Base-by-base conservation (phyloP, 2,113 vertebrate species). In the Dermatemys mawii region DNA sequence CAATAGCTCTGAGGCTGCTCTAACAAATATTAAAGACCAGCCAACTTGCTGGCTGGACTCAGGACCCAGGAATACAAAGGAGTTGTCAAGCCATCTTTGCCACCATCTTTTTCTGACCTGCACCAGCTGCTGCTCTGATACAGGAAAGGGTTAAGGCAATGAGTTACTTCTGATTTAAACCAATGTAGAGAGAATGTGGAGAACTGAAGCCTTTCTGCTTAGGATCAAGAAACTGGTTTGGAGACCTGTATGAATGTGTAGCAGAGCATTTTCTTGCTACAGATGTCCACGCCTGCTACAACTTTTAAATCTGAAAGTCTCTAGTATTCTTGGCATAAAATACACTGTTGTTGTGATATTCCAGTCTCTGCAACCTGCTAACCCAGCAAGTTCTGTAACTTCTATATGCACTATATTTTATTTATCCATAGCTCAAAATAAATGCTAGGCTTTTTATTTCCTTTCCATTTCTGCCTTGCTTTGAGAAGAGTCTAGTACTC, bases 321-420 rank as follows among this genome's bases (percentile, higher is more conserved):
- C 95, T 93, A 87, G 35, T 85, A 85, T 83, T 95, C 89, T 83
- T 92, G 87, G 35, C 70, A 60, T 93, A 92, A 54, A 91, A 96
- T 91, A 93, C 94, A 93, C 79, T 90, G 76, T 87, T 88, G 54
- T 92, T 88, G 54, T 93, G 94, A 93, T 96, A 96, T 82, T 92
- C 95, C 94, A 93, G 86, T 93, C 75, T 93, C 86, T 93, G 87
- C 83, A 91, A 92, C 91, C 91, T 91, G 70, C 89, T 95, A 93
- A 89, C 86, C 91, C 95, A 97, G 95, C 86, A 94, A 50, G 17
- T 48, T 81, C 49, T 87, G 91, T 83, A 86, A 95, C 26, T 93
- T 96, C 93, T 91, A 96, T 95, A 70, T 90, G 54, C 60, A 70
- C 88, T 85, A 76, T 95, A 94, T 96, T 96, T 96, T 94, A 93